Conservation (phyloP, 2,797 vertebrate species). For the Anguilla marmorata region DNA sequence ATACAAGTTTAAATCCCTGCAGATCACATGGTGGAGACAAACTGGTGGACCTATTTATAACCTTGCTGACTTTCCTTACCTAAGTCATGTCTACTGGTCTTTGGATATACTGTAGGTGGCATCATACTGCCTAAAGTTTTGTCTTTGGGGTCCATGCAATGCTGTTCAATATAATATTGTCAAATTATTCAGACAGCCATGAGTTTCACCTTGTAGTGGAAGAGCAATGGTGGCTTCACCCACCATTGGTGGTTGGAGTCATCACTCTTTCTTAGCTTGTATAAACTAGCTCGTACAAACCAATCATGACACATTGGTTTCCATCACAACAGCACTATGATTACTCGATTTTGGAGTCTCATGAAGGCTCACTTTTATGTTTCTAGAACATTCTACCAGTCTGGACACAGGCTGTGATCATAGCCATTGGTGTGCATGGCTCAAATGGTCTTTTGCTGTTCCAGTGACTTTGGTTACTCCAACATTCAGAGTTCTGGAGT, state of each 20-base stretch:
- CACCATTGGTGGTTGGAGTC: not conserved
- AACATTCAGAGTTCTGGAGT: not conserved
- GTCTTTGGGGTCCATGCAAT: not conserved
- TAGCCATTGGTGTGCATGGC: not conserved
- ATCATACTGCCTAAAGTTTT: not conserved
- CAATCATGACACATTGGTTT: not conserved
- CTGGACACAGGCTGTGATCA: not conserved
- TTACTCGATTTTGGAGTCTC: not conserved
- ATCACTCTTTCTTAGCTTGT: too few relatives aligned
- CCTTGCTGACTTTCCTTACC: too few relatives aligned
- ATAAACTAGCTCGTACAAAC: not conserved
- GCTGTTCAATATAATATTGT: slow-evolving; percentile 4
- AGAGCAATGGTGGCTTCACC: not conserved
- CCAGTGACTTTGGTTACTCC: not conserved
- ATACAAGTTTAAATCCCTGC: too few relatives aligned
- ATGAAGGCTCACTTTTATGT: not conserved
- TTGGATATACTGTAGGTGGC: not conserved
- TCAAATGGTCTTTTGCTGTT: not conserved
- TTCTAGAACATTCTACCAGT: not conserved
- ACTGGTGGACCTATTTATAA: not conserved
- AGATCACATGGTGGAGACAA: too few relatives aligned
- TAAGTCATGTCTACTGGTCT: not conserved
- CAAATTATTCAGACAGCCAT: not conserved
- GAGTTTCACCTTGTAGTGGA: not conserved
- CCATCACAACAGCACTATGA: not conserved